Conservation (phyloP, 2,888 invertebrate genomes). For the Zaprionus lineosus region DNA sequence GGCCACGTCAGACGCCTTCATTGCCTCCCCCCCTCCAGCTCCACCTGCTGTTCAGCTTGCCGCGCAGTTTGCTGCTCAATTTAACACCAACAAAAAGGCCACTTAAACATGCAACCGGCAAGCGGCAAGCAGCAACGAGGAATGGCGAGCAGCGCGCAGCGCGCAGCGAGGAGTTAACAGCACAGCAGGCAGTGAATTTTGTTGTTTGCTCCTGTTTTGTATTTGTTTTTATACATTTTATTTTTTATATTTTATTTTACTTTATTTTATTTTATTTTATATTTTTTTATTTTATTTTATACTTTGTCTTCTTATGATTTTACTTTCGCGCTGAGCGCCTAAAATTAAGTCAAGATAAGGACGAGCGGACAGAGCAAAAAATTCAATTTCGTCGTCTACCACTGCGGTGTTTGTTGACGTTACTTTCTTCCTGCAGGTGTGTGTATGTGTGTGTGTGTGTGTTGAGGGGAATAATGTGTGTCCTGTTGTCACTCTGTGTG, state of each 20-base stretch:
- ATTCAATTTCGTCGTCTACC: conserved; percentile 53
- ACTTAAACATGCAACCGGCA: conserved; percentile 53
- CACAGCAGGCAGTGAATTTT: too few relatives aligned
- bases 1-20: conserved; percentile 20
- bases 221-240: conserved; percentile 1
- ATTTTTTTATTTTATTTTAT: background rate
- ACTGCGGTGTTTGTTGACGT: conserved; percentile 27
- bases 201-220: too few relatives aligned
- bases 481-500: too few relatives aligned
- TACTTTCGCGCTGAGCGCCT: conserved; percentile 43
- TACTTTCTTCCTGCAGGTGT: background rate
- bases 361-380: conserved; percentile 27
- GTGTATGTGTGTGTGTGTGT: conserved; percentile 10
- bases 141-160: too few relatives aligned
- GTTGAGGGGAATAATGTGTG: too few relatives aligned
- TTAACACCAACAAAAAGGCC: conserved; percentile 70
- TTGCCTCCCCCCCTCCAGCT: conserved; percentile 2
- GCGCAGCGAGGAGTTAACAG: background rate
- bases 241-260: conserved; percentile 5
- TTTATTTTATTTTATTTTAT: conserved; percentile 9
- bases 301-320: conserved; percentile 5
- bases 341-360: conserved; percentile 61
- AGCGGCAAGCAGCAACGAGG: too few relatives aligned
- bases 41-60: conserved; percentile 7
- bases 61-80: conserved; percentile 64